Percentiles rank a stretch among this genome's conserved stretches.
These are phyloP conservation scores for Polypedilum pembai DNA, from an alignment of 1,140 invertebrate genomes.

Conservation along the genomic window DNA sequence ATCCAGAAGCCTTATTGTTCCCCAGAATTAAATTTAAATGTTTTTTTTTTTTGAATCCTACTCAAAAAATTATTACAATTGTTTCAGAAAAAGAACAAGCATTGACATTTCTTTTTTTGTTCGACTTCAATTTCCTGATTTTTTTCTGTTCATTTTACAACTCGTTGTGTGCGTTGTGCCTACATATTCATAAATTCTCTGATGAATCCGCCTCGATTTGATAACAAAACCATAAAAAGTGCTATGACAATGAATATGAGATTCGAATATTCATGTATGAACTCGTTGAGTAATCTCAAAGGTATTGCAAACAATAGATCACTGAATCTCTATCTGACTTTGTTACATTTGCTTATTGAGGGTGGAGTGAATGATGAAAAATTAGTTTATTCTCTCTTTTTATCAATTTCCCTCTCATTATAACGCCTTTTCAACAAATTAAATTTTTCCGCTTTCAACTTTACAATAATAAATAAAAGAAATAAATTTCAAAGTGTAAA, in stretches of 20 bases:
- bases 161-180: neutral
- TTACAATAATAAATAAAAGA: too few species aligned
- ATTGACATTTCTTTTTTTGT: too few species aligned
- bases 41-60: too few species aligned
- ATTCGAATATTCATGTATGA: conserved; percentile 11
- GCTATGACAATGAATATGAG: neutral
- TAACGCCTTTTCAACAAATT: too few species aligned
- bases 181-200: neutral
- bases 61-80: neutral
- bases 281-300: neutral
- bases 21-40: too few species aligned
- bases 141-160: neutral
- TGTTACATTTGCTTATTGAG: too few species aligned
- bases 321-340: neutral
- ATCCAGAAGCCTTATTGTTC: neutral
- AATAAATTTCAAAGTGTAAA: too few species aligned
- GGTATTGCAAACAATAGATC: conserved; percentile 11
- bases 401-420: too few species aligned
- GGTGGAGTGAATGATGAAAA: too few species aligned
- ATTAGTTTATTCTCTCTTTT: too few species aligned
- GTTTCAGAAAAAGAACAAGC: neutral
- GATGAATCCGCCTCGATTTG: conserved; percentile 8
- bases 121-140: too few species aligned
- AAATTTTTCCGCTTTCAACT: too few species aligned
- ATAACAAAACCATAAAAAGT: neutral